These are phyloP conservation scores for Chromis chromis DNA, from an alignment of 2,797 vertebrate species.

Conservation along the genomic window DNA sequence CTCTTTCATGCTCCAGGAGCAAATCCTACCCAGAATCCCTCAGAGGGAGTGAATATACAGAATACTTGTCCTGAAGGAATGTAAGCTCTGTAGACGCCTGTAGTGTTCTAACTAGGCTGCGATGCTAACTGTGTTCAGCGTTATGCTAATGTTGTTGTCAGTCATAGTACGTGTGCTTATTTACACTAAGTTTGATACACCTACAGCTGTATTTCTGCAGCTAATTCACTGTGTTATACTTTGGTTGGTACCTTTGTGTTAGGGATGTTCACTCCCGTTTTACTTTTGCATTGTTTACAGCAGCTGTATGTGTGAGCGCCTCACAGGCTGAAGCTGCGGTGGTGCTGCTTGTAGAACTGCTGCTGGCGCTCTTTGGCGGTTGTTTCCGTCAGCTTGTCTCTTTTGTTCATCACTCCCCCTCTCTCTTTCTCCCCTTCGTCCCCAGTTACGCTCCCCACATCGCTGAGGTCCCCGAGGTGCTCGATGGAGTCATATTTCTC, in stretches of 20 bases:
- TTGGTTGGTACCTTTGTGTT: too few relatives aligned
- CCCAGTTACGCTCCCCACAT: conserved; percentile 81
- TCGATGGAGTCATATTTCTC: conserved; percentile 95
- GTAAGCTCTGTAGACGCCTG: conserved; percentile 31
- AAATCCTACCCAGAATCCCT: conserved; percentile 46
- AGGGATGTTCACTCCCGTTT: too few relatives aligned
- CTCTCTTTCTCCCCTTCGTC: conserved; percentile 72
- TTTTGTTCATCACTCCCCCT: conserved; percentile 53
- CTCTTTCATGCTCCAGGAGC: conserved; percentile 64
- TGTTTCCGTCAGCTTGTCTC: conserved; percentile 54
- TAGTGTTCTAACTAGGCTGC: conserved; percentile 49
- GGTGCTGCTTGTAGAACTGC: conserved; percentile 83
- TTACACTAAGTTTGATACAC: conserved; percentile 5
- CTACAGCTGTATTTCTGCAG: too few relatives aligned
- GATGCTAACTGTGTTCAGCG: conserved; percentile 33
- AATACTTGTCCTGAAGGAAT: conserved; percentile 37
- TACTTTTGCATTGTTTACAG: too few relatives aligned
- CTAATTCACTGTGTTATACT: too few relatives aligned
- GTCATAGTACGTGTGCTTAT: conserved; percentile 50
- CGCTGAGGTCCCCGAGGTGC: conserved; percentile 89
- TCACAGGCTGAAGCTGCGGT: conserved; percentile 87
- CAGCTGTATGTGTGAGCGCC: background rate
- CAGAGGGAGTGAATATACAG: conserved; percentile 40
- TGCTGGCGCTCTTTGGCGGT: conserved; percentile 74
- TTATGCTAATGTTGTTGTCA: conserved; percentile 35